Conservation (phyloP, 2,113 vertebrate genomes). For the Platanista minor region DNA sequence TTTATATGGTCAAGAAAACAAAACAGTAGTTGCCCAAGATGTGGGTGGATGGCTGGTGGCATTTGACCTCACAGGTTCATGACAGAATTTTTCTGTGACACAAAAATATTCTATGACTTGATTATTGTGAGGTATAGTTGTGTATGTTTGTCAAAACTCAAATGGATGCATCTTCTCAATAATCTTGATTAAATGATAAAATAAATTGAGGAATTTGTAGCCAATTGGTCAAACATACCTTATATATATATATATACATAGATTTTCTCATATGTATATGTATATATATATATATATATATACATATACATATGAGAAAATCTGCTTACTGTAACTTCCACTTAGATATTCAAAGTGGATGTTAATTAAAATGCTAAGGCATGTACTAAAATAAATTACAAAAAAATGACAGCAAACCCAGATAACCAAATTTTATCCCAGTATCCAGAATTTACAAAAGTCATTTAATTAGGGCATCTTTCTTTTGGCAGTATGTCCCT, state of each 20-base stretch:
- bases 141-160: not conserved
- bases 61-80: not conserved
- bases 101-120: not conserved
- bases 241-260: not conserved
- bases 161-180: not conserved
- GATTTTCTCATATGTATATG: not conserved
- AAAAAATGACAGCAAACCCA: not conserved
- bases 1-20: not conserved
- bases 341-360: not conserved
- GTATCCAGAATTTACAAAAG: not conserved
- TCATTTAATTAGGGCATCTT: not conserved
- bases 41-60: not conserved
- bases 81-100: not conserved
- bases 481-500: not conserved
- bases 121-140: not conserved
- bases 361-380: not conserved
- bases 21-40: not conserved
- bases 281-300: too few relatives aligned
- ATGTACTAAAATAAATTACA: not conserved
- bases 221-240: not conserved
- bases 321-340: not conserved
- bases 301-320: not conserved
- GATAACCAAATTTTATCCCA: not conserved
- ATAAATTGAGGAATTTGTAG: not conserved
- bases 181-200: not conserved